Base-by-base conservation (phyloP, 2,888 invertebrate species). In the Agapostemon virescens region DNA sequence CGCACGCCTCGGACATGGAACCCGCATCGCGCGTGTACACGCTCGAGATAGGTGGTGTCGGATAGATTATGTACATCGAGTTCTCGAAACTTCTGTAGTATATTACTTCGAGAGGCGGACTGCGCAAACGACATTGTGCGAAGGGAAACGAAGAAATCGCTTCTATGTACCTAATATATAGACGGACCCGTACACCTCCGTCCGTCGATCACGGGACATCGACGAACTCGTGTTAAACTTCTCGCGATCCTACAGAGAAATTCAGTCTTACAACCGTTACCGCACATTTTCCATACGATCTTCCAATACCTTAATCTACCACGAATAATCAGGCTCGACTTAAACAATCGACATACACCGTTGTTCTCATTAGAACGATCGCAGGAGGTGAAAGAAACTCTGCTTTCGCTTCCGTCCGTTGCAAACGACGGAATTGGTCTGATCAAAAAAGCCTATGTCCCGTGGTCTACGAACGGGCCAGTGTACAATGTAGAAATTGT, bases 81-180 rank as follows among this genome's bases (percentile, higher is more conserved):
- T 69, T 69, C 33, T 74, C 68, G 40, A 38, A 38, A 74, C 20
- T 63, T 61, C 64, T 55, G 11, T 66, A 79, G 36, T 20, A 36
- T 63, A 63, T 36, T 36, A 70, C 74, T 63, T 74, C 68, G 75
- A 84, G 73, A 81, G 73, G 80, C 83, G 58, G 61, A 20, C 33
- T 9, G 61, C 61, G 61, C 52, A 15, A 15, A 4, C 15, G 17
- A 26, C 55, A 26, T 55, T 2, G 26, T 6, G 26, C 55, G 17
- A 26, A 55, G 2, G 15, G 17, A 55, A 17, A 7, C 49, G 30
- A 33, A 15, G 20, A 36, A 36, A 63, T 20, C 55, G 68, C 69
- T 33, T 72, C 69, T 69, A 55, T 52, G 36, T 7, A 42, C 69
- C 66, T 74, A 74, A 52, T 78, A 74, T 38, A 17, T 63, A 52